Evolutionary conservation across 2,888 invertebrate genomes (phyloP).

Genomic region (Drosophila mimetica): DNA sequence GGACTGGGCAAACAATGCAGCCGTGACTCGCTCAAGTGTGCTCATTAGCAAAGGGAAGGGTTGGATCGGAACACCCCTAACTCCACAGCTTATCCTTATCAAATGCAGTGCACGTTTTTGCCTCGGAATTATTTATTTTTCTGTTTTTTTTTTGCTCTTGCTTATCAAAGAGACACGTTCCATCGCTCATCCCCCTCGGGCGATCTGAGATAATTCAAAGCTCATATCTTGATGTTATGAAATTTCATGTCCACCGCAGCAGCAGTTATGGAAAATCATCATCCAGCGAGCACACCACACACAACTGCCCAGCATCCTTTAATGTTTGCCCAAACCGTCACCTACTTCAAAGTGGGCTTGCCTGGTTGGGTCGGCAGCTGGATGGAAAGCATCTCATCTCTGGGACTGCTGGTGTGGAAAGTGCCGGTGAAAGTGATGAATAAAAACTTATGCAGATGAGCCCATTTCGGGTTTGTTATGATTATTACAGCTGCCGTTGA

Average conservation of each 20-base stretch:
- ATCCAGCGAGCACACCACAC: too few relatives aligned
- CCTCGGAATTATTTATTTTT: conserved; percentile 37
- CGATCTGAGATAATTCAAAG: conserved; percentile 67
- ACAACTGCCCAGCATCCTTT: conserved; percentile 53
- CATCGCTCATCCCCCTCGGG: conserved; percentile 29
- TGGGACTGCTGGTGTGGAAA: conserved; percentile 22
- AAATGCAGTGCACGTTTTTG: conserved; percentile 46
- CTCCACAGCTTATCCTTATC: conserved; percentile 43
- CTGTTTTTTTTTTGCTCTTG: conserved; percentile 15
- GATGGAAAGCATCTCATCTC: conserved; percentile 49
- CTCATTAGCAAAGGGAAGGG: conserved; percentile 62
- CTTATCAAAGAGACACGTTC: conserved; percentile 49
- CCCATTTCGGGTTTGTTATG: conserved; percentile 51
- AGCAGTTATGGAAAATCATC: conserved; percentile 42
- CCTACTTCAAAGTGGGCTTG: conserved; percentile 69
- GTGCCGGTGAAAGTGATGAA: conserved; percentile 65
- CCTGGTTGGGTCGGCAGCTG: conserved; percentile 49
- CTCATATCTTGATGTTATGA: conserved; percentile 76
- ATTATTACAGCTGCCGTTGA: conserved; percentile 70
- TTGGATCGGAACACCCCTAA: conserved; percentile 13
- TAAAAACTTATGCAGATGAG: conserved; percentile 47
- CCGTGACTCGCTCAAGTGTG: conserved; percentile 66
- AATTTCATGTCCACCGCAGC: conserved; percentile 51
- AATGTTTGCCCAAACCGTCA: conserved; percentile 71
- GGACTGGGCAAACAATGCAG: conserved; percentile 60